Evolutionary conservation across 2,113 vertebrate genomes (phyloP).

Genomic region (Gavialis gangeticus): DNA sequence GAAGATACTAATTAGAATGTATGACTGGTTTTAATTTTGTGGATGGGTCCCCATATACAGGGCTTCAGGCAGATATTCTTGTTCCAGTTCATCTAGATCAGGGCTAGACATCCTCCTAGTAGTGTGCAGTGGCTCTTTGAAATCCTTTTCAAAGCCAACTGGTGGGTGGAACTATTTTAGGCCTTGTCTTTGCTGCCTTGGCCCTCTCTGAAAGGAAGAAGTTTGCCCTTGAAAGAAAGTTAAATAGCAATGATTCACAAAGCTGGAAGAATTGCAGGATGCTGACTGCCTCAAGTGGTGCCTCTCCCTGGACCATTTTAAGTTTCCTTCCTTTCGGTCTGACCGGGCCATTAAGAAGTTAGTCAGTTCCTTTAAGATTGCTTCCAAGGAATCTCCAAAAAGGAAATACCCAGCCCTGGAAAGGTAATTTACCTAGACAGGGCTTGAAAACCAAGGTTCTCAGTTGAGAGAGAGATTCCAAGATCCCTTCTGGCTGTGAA

Average conservation of each 20-base stretch:
- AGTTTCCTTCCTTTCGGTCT: constrained; percentile 85
- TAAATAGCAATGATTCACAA: constrained; percentile 82
- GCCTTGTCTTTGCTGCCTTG: constrained; percentile 71
- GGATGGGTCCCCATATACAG: neutral
- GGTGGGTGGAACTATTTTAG: constrained; percentile 78
- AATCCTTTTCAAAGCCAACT: constrained; percentile 69
- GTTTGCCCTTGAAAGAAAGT: constrained; percentile 81
- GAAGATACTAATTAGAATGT: neutral
- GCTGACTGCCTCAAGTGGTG: constrained; percentile 77
- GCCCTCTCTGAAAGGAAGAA: constrained; percentile 79
- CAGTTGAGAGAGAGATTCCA: constrained; percentile 48
- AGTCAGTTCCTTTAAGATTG: constrained; percentile 72
- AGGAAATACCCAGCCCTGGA: constrained; percentile 77
- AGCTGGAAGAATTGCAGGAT: constrained; percentile 85
- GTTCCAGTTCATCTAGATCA: constrained; percentile 57
- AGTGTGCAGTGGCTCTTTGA: constrained; percentile 19
- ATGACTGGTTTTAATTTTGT: neutral
- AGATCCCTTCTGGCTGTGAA: neutral
- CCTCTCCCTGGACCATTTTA: constrained; percentile 73
- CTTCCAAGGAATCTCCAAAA: constrained; percentile 78
- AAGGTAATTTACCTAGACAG: constrained; percentile 84
- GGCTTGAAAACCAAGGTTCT: constrained; percentile 66
- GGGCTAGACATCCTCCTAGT: constrained; percentile 24
- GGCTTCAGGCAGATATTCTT: neutral
- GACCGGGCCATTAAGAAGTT: constrained; percentile 81